Percentiles rank a stretch among this genome's conserved stretches.
Conservation (phyloP, 1,140 invertebrate species). For the Drosophila nebulosa region DNA sequence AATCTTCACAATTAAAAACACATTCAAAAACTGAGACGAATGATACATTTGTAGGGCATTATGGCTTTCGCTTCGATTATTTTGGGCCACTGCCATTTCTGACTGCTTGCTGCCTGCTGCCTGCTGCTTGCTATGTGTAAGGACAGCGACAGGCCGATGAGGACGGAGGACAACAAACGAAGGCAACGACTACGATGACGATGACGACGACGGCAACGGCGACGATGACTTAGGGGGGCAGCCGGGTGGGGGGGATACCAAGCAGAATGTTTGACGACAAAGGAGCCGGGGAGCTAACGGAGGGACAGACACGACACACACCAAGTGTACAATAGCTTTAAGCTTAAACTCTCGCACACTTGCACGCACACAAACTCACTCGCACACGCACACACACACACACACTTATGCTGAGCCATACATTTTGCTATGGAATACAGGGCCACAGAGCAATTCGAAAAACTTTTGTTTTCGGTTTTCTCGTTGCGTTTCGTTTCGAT, state of each 20-base stretch:
- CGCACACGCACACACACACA: constrained; percentile 24
- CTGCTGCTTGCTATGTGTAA: constrained; percentile 47
- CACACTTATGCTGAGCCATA: constrained; percentile 28
- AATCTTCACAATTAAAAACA: not conserved
- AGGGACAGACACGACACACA: constrained; percentile 64
- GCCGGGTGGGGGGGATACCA: constrained; percentile 1
- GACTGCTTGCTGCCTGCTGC: constrained; percentile 33
- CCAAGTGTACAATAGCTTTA: constrained; percentile 80
- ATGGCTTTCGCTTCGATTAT: not conserved
- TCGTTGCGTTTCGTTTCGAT: constrained; percentile 19
- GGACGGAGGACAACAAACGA: constrained; percentile 41
- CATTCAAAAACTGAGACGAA: not conserved
- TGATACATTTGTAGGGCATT: not conserved
- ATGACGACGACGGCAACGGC: constrained; percentile 1
- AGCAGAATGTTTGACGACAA: constrained; percentile 9
- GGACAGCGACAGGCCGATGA: constrained; percentile 57
- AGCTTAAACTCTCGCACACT: constrained; percentile 78
- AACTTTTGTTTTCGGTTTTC: constrained; percentile 24
- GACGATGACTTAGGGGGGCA: not conserved
- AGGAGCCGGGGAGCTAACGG: not conserved
- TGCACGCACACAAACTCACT: constrained; percentile 45
- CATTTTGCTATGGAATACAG: constrained; percentile 58
- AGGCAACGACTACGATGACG: constrained; percentile 16
- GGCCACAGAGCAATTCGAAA: constrained; percentile 41
- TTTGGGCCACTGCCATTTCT: constrained; percentile 20